These are phyloP conservation scores for Bombylius major DNA, from an alignment of 2,888 invertebrate genomes.

Conservation along the genomic window DNA sequence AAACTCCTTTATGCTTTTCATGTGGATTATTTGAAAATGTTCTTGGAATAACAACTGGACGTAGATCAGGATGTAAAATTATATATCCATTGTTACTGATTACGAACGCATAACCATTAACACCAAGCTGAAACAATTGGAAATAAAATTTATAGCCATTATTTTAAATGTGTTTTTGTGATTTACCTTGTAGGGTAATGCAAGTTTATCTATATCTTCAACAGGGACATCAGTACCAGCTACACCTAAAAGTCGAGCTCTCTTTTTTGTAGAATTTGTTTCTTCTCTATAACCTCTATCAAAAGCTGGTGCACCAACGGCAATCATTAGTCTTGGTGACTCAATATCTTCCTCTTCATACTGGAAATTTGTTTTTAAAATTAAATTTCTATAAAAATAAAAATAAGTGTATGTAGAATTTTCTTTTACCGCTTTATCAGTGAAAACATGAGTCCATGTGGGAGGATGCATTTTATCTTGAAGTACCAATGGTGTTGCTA, in stretches of 20 bases:
- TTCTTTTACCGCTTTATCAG: slow-evolving; percentile 59
- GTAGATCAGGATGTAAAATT: slow-evolving; percentile 83
- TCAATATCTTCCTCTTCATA: slow-evolving; percentile 21
- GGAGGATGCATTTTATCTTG: slow-evolving; percentile 63
- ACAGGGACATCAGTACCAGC: slow-evolving; percentile 78
- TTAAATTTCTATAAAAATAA: background rate
- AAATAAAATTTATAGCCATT: background rate
- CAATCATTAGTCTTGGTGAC: slow-evolving; percentile 60
- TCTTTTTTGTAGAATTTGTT: slow-evolving; percentile 21
- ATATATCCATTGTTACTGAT: slow-evolving; percentile 95
- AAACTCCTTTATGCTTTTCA: slow-evolving; percentile 16
- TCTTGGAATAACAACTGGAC: slow-evolving; percentile 57
- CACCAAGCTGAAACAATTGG: slow-evolving; percentile 57
- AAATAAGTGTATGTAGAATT: background rate
- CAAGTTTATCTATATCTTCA: slow-evolving; percentile 77
- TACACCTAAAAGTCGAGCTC: slow-evolving; percentile 77
- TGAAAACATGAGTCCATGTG: slow-evolving; percentile 92
- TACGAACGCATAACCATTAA: slow-evolving; percentile 92
- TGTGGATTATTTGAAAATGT: slow-evolving; percentile 17
- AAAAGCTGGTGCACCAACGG: slow-evolving; percentile 87
- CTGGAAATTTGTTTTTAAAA: slow-evolving; percentile 14
- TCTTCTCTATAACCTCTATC: slow-evolving; percentile 53
- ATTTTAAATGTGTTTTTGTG: too few species aligned
- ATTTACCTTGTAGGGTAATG: slow-evolving; percentile 73
- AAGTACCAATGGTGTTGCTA: slow-evolving; percentile 72